Base-by-base conservation (phyloP, 1,140 invertebrate genomes). In the Atta colombica region DNA sequence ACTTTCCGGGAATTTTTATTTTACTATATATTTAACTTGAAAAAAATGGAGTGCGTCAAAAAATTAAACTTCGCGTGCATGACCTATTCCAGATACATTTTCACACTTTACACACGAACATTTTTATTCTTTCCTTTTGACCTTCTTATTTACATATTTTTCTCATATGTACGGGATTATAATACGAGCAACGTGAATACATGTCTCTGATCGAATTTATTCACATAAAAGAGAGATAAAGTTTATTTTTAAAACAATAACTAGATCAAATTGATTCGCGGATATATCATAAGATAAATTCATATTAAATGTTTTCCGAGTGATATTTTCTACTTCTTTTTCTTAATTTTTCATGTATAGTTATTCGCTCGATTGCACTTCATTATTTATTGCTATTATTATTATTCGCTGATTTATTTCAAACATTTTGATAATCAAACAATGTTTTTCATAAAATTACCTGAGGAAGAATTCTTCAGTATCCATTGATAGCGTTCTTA, bases 1-100 rank as follows among this genome's bases (percentile, higher is more conserved):
- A 10, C 55, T 60, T 60, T 75, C 72, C 14, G n/a, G n/a, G 35
- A 53, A 75, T 39, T 75, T 77, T 77, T 77, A 77, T 61, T 77
- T 61, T 3, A 18, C 45, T 77, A 61, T 77, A 28, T 77, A 77
- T 77, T 77, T 45, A 77, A 18, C 55, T 45, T 35, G 74, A 61
- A 75, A 77, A 39, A 75, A 75, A 74, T 2, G 8, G 8, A 58
- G 10, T 18, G 16, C 74, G 16, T 75, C n/a, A 60, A 35, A 77
- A 77, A 77, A 77, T 77, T 39, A 77, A 45, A 61, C 31, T 77
- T 1, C 7, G 25, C 21, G n/a, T 31, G 72, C n/a, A 58, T 75
- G 74, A 77, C 55, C 74, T 77, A 77, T 61, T 45, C 35, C n/a
- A 14, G 1, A 7, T 39, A 61, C 8, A 61, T 77, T 77, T 60